Evolutionary conservation across 2,888 invertebrate species (phyloP).

Genomic region (Apodemia hepburni): DNA sequence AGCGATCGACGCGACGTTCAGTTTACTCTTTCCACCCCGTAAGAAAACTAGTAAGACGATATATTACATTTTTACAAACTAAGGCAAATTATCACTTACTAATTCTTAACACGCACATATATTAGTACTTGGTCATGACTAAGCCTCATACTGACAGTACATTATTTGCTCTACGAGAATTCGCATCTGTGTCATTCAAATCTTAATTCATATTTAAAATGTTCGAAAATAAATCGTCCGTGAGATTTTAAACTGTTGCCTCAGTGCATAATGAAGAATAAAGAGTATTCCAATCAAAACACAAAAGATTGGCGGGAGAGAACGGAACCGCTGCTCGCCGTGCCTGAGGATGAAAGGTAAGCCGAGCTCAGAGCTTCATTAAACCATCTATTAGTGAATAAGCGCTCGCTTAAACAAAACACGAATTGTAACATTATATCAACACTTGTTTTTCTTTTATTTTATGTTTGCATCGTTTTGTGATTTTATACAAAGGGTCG

Average conservation of each 20-base stretch:
- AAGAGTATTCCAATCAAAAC: slow-evolving; percentile 65
- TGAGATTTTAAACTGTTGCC: background rate
- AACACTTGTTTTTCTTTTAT: slow-evolving; percentile 38
- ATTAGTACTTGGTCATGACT: slow-evolving; percentile 34
- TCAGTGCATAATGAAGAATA: slow-evolving; percentile 54
- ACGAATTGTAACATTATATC: slow-evolving; percentile 45
- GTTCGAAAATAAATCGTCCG: background rate
- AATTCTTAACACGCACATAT: slow-evolving; percentile 51
- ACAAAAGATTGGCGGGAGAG: slow-evolving; percentile 59
- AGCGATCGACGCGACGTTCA: background rate
- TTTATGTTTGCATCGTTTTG: slow-evolving; percentile 16
- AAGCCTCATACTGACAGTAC: slow-evolving; percentile 44
- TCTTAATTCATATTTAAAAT: background rate
- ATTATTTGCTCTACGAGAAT: slow-evolving; percentile 40
- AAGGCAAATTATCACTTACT: slow-evolving; percentile 46
- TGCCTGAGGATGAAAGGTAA: slow-evolving; percentile 78
- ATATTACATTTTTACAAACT: slow-evolving; percentile 33
- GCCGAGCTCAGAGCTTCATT: slow-evolving; percentile 60
- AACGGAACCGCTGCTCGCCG: slow-evolving; percentile 61
- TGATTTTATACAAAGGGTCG: background rate
- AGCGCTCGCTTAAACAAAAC: slow-evolving; percentile 55
- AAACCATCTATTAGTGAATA: slow-evolving; percentile 62
- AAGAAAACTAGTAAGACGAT: background rate
- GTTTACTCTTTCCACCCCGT: background rate
- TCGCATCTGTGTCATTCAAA: slow-evolving; percentile 35